Base-by-base conservation (phyloP, 2,113 vertebrate genomes). In the Megalops atlanticus region DNA sequence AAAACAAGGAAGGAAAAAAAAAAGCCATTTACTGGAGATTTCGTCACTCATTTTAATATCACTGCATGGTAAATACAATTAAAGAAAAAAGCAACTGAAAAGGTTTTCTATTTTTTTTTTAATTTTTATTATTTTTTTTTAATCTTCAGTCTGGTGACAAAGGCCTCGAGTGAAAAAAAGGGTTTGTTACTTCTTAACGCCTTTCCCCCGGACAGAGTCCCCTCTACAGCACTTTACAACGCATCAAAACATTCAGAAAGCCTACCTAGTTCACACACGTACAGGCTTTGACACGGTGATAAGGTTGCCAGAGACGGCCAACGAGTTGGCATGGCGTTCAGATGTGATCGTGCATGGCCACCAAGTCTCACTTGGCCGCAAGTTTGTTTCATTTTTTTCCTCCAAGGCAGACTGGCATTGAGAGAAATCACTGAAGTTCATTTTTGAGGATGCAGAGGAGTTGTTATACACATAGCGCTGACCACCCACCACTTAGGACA, bases 101-200 rank as follows among this genome's bases (percentile, higher is more conserved):
- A 75, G 36, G 11, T 90, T 87, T 86, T 84, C 85, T 87, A 86
- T 90, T 94, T 85, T 87, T 82, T 2, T 80, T 78, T 83, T 91
- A n/a, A n/a, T n/a, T n/a, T n/a, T n/a, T n/a, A n/a, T n/a, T n/a
- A n/a, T 90, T 90, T 88, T 88, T 86, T 89, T 83, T 81, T 58
- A 84, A 43, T 77, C 86, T 78, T 90, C 85, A 92, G 87, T 91
- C 85, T 89, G 87, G 82, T 86, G 82, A 92, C 87, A 93, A 94
- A 96, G 93, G 93, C 91, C 93, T 95, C 92, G 84, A 91, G 92
- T 95, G 93, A 95, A n/a, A 81, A 81, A 78, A 79, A 49, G 79
- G 14, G 43, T 52, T 68, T 52, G 14, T 52, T 10, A 7, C 47
- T 58, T 31, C 86, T 89, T 85, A 86, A 86, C 88, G 90, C 83